These are phyloP conservation scores for Diadumene lineata DNA, from an alignment of 92 coral and sea anemone species.

Conservation along the genomic window DNA sequence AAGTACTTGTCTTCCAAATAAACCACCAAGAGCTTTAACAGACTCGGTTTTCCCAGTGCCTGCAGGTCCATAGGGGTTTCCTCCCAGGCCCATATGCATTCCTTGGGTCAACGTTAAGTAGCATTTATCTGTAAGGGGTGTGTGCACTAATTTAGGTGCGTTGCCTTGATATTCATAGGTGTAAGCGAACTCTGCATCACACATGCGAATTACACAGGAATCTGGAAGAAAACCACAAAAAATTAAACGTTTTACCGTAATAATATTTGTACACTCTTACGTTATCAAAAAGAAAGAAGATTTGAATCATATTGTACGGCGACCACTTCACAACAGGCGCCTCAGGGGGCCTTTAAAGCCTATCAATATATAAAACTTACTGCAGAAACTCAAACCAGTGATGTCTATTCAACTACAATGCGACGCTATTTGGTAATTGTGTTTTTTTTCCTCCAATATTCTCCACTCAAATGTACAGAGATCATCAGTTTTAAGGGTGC, in stretches of 20 bases:
- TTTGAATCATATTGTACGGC: too few species aligned
- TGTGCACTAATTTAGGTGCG: conserved; percentile 97
- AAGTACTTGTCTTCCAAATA: conserved; percentile 96
- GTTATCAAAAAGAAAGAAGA: too few species aligned
- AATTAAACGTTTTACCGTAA: too few species aligned
- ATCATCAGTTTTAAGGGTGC: neutral
- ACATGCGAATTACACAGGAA: conserved; percentile 87
- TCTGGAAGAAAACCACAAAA: too few species aligned
- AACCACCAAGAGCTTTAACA: conserved; percentile 95
- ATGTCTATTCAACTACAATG: neutral
- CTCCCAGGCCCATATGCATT: conserved; percentile 99
- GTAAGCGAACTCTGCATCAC: conserved; percentile 94
- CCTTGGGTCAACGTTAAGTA: conserved; percentile 99
- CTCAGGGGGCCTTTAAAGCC: too few species aligned
- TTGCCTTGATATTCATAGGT: conserved; percentile 98
- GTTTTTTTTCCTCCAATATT: neutral
- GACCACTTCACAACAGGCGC: too few species aligned
- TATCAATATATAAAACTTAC: too few species aligned
- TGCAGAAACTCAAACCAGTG: too few species aligned
- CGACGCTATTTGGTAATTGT: neutral
- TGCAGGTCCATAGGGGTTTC: conserved; percentile 99
- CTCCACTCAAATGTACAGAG: neutral
- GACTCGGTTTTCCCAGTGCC: conserved; percentile 99
- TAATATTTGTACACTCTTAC: too few species aligned
- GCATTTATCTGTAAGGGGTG: conserved; percentile 99